Evolutionary conservation across 2,888 invertebrate species (phyloP).

Genomic region (Anorthoa munda): DNA sequence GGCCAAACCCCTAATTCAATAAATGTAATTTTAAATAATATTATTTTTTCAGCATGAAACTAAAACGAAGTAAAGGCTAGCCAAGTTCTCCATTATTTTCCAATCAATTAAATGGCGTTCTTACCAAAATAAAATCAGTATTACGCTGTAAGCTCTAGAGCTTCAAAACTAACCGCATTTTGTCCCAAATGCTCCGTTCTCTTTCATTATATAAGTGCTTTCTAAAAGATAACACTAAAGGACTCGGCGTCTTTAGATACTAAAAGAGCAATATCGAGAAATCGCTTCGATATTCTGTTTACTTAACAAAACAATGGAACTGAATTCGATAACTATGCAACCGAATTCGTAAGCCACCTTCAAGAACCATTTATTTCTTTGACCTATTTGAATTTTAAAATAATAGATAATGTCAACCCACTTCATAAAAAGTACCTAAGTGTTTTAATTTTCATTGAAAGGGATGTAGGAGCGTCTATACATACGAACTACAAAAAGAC

Average conservation of each 20-base stretch:
- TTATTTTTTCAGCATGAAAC: neutral
- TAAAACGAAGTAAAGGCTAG: constrained; percentile 2
- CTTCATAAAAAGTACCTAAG: neutral
- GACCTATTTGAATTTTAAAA: constrained; percentile 23
- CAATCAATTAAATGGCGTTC: constrained; percentile 53
- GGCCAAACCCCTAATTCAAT: no score
- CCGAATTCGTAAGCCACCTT: constrained; percentile 15
- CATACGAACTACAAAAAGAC: no score
- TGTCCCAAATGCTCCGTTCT: constrained; percentile 40
- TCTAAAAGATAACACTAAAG: constrained; percentile 62
- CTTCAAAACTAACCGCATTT: constrained; percentile 46
- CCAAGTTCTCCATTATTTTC: constrained; percentile 16
- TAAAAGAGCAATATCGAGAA: constrained; percentile 52
- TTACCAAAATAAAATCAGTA: constrained; percentile 52
- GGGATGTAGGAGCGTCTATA: no score
- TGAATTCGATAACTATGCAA: no score
- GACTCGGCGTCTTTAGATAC: constrained; percentile 42
- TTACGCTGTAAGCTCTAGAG: constrained; percentile 37
- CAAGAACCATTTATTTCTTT: constrained; percentile 31
- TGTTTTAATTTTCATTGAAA: no score
- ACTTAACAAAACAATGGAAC: constrained; percentile 41
- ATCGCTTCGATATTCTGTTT: constrained; percentile 44
- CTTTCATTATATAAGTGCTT: constrained; percentile 63
- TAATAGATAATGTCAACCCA: neutral
- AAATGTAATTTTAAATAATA: no score